Evolutionary conservation across 2,113 vertebrate species (phyloP).

Genomic region (Caranx melampygus): DNA sequence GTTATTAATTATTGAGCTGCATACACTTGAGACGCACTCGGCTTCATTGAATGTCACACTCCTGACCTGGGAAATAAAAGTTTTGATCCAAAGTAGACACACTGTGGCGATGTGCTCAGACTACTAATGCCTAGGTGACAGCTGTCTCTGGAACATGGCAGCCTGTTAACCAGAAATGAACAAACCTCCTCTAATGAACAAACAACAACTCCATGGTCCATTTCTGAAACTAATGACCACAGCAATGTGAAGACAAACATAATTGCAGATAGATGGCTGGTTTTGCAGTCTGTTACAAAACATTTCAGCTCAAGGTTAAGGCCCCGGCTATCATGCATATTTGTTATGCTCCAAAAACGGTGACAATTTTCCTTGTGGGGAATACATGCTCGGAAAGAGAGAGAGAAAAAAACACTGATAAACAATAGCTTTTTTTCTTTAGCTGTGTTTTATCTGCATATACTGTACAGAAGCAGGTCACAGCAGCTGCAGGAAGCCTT

Average conservation of each 20-base stretch:
- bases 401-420: slow-evolving; percentile 48
- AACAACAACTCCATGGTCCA: slow-evolving; percentile 70
- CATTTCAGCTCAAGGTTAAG: slow-evolving; percentile 61
- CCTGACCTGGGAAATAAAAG: slow-evolving; percentile 92
- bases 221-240: slow-evolving; percentile 74
- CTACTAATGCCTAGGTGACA: slow-evolving; percentile 90
- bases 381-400: slow-evolving; percentile 27
- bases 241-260: slow-evolving; percentile 56
- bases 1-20: slow-evolving; percentile 98
- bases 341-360: slow-evolving; percentile 52
- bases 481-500: slow-evolving; percentile 78
- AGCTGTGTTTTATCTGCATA: slow-evolving; percentile 74
- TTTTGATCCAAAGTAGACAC: slow-evolving; percentile 88
- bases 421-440: slow-evolving; percentile 61
- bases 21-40: slow-evolving; percentile 91
- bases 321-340: slow-evolving; percentile 28
- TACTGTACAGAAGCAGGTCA: slow-evolving; percentile 74
- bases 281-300: slow-evolving; percentile 52
- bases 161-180: slow-evolving; percentile 82
- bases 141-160: slow-evolving; percentile 73
- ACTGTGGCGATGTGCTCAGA: slow-evolving; percentile 68
- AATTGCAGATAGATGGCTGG: slow-evolving; percentile 40
- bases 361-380: slow-evolving; percentile 60
- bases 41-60: slow-evolving; percentile 91
- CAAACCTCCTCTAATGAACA: slow-evolving; percentile 75